Conservation (phyloP, 2,113 vertebrate species). For the Archocentrus centrarchus region DNA sequence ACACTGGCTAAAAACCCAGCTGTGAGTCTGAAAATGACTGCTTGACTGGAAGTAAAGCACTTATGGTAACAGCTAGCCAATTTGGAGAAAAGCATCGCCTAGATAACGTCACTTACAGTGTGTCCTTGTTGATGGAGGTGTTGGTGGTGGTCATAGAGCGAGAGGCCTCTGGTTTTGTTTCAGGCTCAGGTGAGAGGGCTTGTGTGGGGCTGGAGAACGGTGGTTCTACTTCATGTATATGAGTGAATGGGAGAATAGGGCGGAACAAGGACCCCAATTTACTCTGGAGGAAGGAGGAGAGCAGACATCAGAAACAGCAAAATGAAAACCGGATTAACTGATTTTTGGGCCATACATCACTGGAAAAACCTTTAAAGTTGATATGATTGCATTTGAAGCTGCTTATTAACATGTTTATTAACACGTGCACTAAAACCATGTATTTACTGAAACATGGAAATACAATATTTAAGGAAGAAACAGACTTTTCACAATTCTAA, state of each 20-base stretch:
- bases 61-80: no score
- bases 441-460: not conserved
- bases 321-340: not conserved
- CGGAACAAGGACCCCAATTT: slow-evolving; percentile 80
- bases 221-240: slow-evolving; percentile 83
- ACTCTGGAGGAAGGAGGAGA: slow-evolving; percentile 62
- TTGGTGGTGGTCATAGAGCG: slow-evolving; percentile 77
- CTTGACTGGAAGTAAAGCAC: no score
- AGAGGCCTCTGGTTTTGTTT: slow-evolving; percentile 64
- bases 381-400: not conserved
- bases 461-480: not conserved
- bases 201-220: slow-evolving; percentile 78
- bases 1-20: no score
- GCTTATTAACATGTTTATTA: not conserved
- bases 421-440: not conserved
- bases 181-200: slow-evolving; percentile 56
- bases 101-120: slow-evolving; percentile 82
- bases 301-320: not conserved
- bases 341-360: not conserved
- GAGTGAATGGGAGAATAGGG: slow-evolving; percentile 78
- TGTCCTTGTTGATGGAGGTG: slow-evolving; percentile 78
- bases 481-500: not conserved
- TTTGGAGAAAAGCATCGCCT: no score
- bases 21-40: no score
- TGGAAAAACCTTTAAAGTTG: not conserved